Evolutionary conservation across 2,797 vertebrate genomes (phyloP), one percentile per base, ranked within the genome.

Genomic region (Oreochromis grahami): DNA sequence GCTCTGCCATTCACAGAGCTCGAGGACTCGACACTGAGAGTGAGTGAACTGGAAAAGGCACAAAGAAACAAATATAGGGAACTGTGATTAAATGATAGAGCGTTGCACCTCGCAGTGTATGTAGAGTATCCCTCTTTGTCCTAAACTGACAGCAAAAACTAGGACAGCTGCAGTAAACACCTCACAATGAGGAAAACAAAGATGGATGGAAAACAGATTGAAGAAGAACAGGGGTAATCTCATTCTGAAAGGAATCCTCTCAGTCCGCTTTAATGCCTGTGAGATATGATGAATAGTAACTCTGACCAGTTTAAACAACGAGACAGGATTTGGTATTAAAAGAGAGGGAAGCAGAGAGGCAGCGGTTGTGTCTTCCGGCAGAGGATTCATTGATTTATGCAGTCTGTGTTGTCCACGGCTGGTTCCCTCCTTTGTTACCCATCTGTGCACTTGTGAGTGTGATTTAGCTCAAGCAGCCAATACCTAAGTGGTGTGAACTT

Each of bases 301-400:
- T 86, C 5, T 72, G 78, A 86, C 63, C 77, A 8, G 10, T 78
- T 87, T 51, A 76, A 89, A 79, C 84, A 90, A 77, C 55, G 74
- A 78, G 82, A 79, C 63, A 63, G 56, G 76, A 34, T 80, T 87
- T 45, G 43, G 60, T 85, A 81, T 87, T 82, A 79, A 87, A 91
- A 87, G 52, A 6, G 45, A 81, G 72, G 78, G 83, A 84, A 86
- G 80, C 48, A 76, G 50, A 13, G 26, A 87, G 52, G 78, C 51
- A 36, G 74, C 5, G 7, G 36, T 74, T 68, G n/a, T 78, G 80
- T 89, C 78, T 84, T 80, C 53, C 79, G 53, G 82, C 72, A 72
- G 81, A 85, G 55, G 72, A 85, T 86, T 82, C 53, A 92, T 92
- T 53, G 89, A 91, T 94, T 90, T 82, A 83, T 80, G 74, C 86